Percentiles rank a stretch among this genome's conserved stretches.
Conservation (phyloP, 1,140 invertebrate genomes). For the Camponotus floridanus region DNA sequence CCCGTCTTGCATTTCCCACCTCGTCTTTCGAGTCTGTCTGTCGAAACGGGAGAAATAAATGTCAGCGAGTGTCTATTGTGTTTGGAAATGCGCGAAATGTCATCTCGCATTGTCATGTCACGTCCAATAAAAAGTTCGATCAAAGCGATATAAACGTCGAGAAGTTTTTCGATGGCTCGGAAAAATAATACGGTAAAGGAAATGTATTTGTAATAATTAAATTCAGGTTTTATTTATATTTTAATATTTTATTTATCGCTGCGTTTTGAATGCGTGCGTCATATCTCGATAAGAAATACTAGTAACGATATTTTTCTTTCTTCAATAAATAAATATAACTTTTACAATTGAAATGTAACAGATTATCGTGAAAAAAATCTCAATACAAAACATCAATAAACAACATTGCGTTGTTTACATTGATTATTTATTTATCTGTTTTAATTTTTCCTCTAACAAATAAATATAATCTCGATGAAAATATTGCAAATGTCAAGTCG, state of each 20-base stretch:
- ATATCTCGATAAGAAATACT: neutral
- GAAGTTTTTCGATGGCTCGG: conserved; percentile 6
- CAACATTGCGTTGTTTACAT: neutral
- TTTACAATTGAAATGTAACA: too few species aligned
- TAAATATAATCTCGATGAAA: neutral
- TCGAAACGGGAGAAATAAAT: conserved; percentile 30
- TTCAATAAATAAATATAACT: too few species aligned
- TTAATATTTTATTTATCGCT: neutral
- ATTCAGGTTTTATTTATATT: neutral
- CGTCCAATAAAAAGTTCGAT: neutral
- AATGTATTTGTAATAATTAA: neutral
- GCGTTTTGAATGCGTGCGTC: neutral
- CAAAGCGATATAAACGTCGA: neutral
- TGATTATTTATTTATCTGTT: neutral
- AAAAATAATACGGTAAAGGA: neutral
- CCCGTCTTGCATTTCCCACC: conserved; percentile 30
- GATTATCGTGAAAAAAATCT: neutral
- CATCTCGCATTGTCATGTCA: conserved; percentile 13
- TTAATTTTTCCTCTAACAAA: neutral
- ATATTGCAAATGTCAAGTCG: conserved; percentile 7
- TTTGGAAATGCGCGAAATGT: neutral
- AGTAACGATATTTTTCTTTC: too few species aligned
- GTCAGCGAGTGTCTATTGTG: conserved; percentile 28
- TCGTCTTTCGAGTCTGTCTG: conserved; percentile 2
- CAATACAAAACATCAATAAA: neutral